Evolutionary conservation across 2,797 vertebrate species (phyloP), one percentile per base, ranked within the genome.

Genomic region (Scolopax bukidnonensis): DNA sequence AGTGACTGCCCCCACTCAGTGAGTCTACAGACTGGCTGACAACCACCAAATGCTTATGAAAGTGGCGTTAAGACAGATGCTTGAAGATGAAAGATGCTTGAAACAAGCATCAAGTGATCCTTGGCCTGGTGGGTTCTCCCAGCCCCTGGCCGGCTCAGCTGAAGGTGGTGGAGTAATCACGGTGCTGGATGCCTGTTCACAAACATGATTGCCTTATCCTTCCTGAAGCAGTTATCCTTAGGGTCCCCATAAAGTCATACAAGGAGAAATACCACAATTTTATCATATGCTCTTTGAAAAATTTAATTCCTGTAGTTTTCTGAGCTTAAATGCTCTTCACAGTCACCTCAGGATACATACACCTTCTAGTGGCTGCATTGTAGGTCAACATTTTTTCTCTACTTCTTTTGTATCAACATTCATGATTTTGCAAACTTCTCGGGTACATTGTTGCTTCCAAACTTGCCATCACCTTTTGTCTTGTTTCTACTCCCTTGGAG

Each of bases 291-390:
- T 16, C 51, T 77, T 63, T 15, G 14, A 74, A 85, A 91, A 83
- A 48, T 12, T 1, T 12, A 33, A 27, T 65, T 89, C 38, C 40
- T 60, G 30, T 56, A 63, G 13, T n/a, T 91, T 54, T 77, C 27
- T 7, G 1, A 21, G 25, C 68, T 85, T 60, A 75, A 86, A 19
- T 45, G 19, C 9, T 32, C 48, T 81, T 70, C 45, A 16, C 15
- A 10, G 15, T 75, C 33, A 54, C 12, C 71, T 68, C 38, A 23
- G 36, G 1, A 24, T 80, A n/a, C 0, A 24, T 80, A n/a, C 0
- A 0, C 11, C 27, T 73, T 78, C 45, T 69, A 65, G 33, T 71
- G 84, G 48, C 30, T 81, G 16, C 3, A 0, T 47, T 94, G 65
- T n/a, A 73, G 36, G n/a, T 54, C 68, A 43, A 10, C 4, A 2